phyloP scores from a whole-genome alignment of 30 jellyfish, hydroid and myxozoan genomes.

The Mastigias papua region DNA sequence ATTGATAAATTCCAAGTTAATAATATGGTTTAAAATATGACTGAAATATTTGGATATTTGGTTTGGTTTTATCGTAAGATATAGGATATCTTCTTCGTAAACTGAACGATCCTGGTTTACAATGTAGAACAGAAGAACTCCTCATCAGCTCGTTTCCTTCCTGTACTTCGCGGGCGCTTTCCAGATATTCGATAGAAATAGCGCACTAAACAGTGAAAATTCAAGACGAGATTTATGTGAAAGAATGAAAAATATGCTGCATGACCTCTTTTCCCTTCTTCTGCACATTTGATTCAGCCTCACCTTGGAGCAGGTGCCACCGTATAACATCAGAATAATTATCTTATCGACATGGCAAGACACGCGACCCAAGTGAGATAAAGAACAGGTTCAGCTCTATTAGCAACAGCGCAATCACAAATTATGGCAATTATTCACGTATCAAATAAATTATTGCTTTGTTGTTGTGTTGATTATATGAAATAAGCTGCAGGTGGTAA shows the following conservation, averaged over 20 bases:
- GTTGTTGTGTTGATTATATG: slow-evolving; percentile 7
- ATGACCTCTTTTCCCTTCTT: background rate
- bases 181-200: too few relatives aligned
- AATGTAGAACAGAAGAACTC: too few relatives aligned
- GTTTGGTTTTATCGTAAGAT: too few relatives aligned
- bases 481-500: slow-evolving; percentile 42
- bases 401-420: slow-evolving; percentile 43
- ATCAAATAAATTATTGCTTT: slow-evolving; percentile 20
- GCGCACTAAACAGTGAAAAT: too few relatives aligned
- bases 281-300: background rate
- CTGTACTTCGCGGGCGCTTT: too few relatives aligned
- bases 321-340: background rate
- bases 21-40: too few relatives aligned
- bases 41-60: too few relatives aligned
- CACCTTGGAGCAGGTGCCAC: slow-evolving; percentile 22
- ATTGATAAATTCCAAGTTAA: too few relatives aligned
- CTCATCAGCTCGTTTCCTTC: too few relatives aligned
- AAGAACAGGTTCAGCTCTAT: slow-evolving; percentile 24
- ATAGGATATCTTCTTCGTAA: too few relatives aligned
- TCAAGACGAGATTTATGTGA: too few relatives aligned
- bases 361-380: slow-evolving; percentile 59
- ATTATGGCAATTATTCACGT: slow-evolving; percentile 47
- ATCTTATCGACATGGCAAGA: slow-evolving; percentile 33
- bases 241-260: background rate
- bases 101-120: too few relatives aligned